Evolutionary conservation across 92 coral and sea anemone genomes (phyloP).

Genomic region (Bergia puertoricense): DNA sequence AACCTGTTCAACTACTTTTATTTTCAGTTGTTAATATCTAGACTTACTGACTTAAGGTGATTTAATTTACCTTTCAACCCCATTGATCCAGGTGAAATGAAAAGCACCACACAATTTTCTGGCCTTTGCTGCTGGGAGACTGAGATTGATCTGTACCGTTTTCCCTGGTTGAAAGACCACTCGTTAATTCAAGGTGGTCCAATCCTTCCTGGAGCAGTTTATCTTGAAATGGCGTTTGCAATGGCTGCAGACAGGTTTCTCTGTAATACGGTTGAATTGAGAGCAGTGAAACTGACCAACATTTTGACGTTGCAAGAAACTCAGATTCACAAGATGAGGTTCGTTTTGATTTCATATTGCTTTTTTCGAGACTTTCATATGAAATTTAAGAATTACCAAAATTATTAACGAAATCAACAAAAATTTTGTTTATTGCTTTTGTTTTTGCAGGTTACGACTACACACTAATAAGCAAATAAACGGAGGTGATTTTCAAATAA

Average conservation of each 20-base stretch:
- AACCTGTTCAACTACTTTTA: too few relatives aligned
- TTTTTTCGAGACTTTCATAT: too few relatives aligned
- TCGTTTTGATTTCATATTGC: background rate
- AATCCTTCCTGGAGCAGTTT: slow-evolving; percentile 63
- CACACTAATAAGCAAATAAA: background rate
- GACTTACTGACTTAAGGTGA: too few relatives aligned
- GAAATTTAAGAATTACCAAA: too few relatives aligned
- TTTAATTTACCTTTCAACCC: too few relatives aligned
- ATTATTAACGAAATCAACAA: too few relatives aligned
- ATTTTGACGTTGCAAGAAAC: slow-evolving; percentile 53
- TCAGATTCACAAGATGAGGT: slow-evolving; percentile 41
- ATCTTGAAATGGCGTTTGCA: slow-evolving; percentile 63
- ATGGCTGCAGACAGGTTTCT: slow-evolving; percentile 61
- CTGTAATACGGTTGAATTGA: slow-evolving; percentile 32
- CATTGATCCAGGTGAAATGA: background rate
- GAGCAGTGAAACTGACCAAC: slow-evolving; percentile 44
- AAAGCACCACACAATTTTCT: slow-evolving; percentile 48
- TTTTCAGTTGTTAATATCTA: too few relatives aligned
- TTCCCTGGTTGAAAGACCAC: slow-evolving; percentile 61
- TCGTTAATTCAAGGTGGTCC: slow-evolving; percentile 52
- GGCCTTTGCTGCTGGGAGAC: slow-evolving; percentile 69
- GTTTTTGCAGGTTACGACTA: background rate
- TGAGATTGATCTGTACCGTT: slow-evolving; percentile 58
- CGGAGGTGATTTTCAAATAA: slow-evolving; percentile 23
- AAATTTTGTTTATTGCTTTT: background rate